These are phyloP conservation scores for Trichomycterus rosablanca DNA, from an alignment of 2,113 vertebrate genomes.

Conservation along the genomic window DNA sequence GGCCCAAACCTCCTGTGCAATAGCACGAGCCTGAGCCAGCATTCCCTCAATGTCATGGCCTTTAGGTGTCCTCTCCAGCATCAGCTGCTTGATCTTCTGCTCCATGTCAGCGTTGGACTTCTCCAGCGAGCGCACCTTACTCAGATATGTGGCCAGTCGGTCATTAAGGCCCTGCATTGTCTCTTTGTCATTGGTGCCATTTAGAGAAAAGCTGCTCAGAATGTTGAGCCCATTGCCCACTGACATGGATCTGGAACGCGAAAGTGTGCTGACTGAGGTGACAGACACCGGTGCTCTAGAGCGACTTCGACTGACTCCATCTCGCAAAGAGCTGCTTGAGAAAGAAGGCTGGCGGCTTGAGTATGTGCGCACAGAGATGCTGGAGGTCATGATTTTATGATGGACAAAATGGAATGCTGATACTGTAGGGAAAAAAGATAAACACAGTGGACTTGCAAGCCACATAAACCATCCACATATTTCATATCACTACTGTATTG, in stretches of 20 bases:
- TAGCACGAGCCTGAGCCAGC: constrained; percentile 69
- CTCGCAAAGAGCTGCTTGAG: constrained; percentile 63
- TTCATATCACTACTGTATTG: not conserved
- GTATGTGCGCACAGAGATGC: constrained; percentile 56
- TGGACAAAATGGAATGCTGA: not conserved
- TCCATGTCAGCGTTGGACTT: constrained; percentile 73
- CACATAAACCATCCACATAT: not conserved
- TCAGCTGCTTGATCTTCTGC: constrained; percentile 73
- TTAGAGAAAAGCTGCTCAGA: constrained; percentile 55
- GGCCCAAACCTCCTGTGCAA: constrained; percentile 72
- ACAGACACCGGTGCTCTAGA: constrained; percentile 52
- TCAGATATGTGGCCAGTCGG: constrained; percentile 77
- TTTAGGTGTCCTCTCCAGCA: constrained; percentile 69
- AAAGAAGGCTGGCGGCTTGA: constrained; percentile 59
- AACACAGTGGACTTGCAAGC: not conserved
- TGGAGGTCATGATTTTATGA: constrained; percentile 60
- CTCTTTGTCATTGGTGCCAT: constrained; percentile 74
- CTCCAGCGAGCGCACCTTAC: constrained; percentile 72
- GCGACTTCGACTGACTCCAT: constrained; percentile 52
- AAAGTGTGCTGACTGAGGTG: constrained; percentile 39
- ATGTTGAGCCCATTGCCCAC: constrained; percentile 67
- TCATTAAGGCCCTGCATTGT: constrained; percentile 86
- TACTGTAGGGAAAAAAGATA: not conserved
- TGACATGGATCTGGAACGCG: constrained; percentile 62
- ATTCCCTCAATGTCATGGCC: constrained; percentile 68